Percentiles rank a stretch among this genome's conserved stretches.
Conservation (phyloP, 2,888 invertebrate genomes). For the Hyalella azteca region DNA sequence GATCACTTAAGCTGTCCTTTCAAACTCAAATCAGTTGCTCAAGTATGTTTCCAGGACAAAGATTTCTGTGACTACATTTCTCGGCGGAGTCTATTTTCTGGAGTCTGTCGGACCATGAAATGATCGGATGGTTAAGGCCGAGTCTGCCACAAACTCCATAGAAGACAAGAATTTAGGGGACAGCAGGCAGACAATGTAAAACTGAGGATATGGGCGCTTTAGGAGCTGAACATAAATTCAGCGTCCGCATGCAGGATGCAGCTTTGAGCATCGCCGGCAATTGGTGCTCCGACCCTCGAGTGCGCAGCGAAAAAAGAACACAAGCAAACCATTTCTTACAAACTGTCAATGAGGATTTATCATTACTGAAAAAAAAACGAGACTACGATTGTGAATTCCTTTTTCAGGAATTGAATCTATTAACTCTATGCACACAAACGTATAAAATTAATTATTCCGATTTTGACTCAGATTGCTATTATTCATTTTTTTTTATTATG, state of each 20-base stretch:
- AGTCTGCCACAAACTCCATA: conserved; percentile 32
- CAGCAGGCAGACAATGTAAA: conserved; percentile 23
- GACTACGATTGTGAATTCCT: too few relatives aligned
- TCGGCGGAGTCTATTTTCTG: conserved; percentile 17
- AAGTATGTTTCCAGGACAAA: conserved; percentile 36
- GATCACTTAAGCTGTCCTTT: conserved; percentile 36
- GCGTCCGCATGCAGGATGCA: background rate
- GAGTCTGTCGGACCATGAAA: conserved; percentile 30
- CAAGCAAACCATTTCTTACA: background rate
- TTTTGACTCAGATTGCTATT: too few relatives aligned
- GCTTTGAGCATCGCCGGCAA: background rate
- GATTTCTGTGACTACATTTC: conserved; percentile 28
- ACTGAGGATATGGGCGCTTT: conserved; percentile 30
- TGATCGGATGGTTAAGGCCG: conserved; percentile 26
- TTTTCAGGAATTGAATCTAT: too few relatives aligned
- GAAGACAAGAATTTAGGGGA: conserved; percentile 20
- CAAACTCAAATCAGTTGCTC: conserved; percentile 37
- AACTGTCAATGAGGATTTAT: background rate
- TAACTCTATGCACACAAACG: too few relatives aligned
- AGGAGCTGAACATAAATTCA: background rate
- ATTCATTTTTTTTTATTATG: too few relatives aligned
- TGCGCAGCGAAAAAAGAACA: background rate
- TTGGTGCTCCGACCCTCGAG: conserved; percentile 8
- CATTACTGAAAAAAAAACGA: too few relatives aligned
- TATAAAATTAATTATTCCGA: too few relatives aligned